Evolutionary conservation across 2,888 invertebrate species (phyloP).

Genomic region (Antitype chi): DNA sequence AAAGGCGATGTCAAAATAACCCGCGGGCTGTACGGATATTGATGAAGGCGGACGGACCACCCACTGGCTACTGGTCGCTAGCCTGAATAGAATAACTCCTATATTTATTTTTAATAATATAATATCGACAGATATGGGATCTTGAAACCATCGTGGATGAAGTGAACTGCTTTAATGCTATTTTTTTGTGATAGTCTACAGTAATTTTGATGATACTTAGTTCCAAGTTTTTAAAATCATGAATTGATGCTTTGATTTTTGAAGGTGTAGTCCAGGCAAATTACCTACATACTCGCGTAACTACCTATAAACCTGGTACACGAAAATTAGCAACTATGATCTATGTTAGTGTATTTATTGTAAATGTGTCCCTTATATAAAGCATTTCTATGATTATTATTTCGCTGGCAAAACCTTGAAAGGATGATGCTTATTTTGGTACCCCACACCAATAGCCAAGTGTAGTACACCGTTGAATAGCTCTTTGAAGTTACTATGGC

Average conservation of each 20-base stretch:
- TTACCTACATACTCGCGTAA: too few relatives aligned
- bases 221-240: background rate
- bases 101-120: conserved; percentile 47
- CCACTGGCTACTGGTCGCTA: conserved; percentile 17
- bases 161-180: background rate
- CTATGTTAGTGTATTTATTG: too few relatives aligned
- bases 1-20: conserved; percentile 65
- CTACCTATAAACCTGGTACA: too few relatives aligned
- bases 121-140: background rate
- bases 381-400: too few relatives aligned
- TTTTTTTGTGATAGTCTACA: background rate
- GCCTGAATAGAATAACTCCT: conserved; percentile 28
- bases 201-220: background rate
- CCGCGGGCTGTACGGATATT: conserved; percentile 66
- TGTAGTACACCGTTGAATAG: too few relatives aligned
- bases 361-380: too few relatives aligned
- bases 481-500: too few relatives aligned
- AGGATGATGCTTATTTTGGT: too few relatives aligned
- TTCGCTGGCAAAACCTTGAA: too few relatives aligned
- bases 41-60: conserved; percentile 44
- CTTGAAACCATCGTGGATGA: background rate
- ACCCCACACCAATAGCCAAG: too few relatives aligned
- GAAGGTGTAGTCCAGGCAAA: too few relatives aligned
- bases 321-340: too few relatives aligned
- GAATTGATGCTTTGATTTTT: background rate